Base-by-base conservation (phyloP, 2,797 vertebrate species). In the Sphenopsis melanotis region DNA sequence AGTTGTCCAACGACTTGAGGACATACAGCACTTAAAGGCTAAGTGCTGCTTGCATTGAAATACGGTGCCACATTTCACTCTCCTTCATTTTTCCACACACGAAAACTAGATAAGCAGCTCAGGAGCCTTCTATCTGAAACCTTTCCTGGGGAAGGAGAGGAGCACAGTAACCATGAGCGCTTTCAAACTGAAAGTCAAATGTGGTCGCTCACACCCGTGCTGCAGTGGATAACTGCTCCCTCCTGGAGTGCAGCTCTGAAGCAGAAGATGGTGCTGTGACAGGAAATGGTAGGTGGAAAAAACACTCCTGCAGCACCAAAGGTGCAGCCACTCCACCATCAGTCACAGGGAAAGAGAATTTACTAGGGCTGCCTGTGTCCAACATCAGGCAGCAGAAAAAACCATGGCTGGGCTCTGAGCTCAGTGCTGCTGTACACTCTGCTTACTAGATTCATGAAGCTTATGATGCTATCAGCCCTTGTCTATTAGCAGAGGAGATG, bases 11-110 rank as follows among this genome's bases (percentile, higher is more conserved):
- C 36, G 53, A 36, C n/a, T 52, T 2, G 12, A 52, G 72, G 26
- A 17, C 6, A 5, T 1, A 10, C 10, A 44, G 5, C 32, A 52
- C 49, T 17, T 26, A 49, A 65, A 19, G 17, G 5, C 0, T 37
- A 27, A 61, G 15, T 11, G 11, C 36, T 50, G 10, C 3, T 23
- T 24, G 39, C 47, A 49, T 4, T 47, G 74, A 86, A 70, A 83
- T 17, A 39, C 0, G 12, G 10, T n/a, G 30, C 12, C 41, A 42
- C 57, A 15, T 26, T 11, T 32, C 76, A 56, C 41, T 12, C 12
- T 20, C 23, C 30, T 82, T 42, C 61, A 56, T 10, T 53, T n/a
- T 75, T 30, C 49, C 2, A 6, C n/a, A 16, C 44, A 41, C 16
- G 23, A 39, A 44, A 83, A 60, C 30, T 34, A 34, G 41, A 27